Evolutionary conservation across 2,113 vertebrate species (phyloP), one percentile per base, ranked within the genome.

Genomic region (Boleophthalmus pectinirostris): DNA sequence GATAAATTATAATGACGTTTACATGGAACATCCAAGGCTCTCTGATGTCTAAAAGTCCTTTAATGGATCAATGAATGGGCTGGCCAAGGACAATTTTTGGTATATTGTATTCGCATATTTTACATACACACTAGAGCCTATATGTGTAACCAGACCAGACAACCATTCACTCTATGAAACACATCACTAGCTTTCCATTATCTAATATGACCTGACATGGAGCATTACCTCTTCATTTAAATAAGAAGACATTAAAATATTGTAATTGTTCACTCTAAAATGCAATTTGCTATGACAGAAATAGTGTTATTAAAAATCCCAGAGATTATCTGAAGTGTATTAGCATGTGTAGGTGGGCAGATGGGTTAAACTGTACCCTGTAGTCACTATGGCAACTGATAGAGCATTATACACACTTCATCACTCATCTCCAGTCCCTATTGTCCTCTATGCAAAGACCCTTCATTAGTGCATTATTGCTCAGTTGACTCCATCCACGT

Each of bases 321-420:
- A 43, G 38, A 6, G 38, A 43, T 43, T 9, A 53, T n/a, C 20
- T n/a, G n/a, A n/a, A 6, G 7, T 53, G 7, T 4, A 53, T n/a
- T 18, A n/a, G 21, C 29, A 46, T 70, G 21, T 11, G 29, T 9
- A 23, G 8, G 60, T 20, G 33, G 1, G 1, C 35, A 21, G n/a
- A 63, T 9, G 33, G 15, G 60, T 51, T 68, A 43, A 45, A 18
- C n/a, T 0, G 35, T 61, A 63, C 66, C 46, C 16, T 29, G 1
- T 4, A 14, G 70, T 84, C 76, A 58, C 51, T 72, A 82, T 82
- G 64, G 72, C 70, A 80, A 79, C 69, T 72, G 45, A 38, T 24
- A 20, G 1, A n/a, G 2, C 25, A 11, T 35, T 2, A 51, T 47
- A 12, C 5, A 67, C 25, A 64, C 33, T 68, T 66, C 2, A 21